These are phyloP conservation scores for Pseudeuparius sepicola DNA, from an alignment of 2,888 invertebrate genomes.

Conservation along the genomic window DNA sequence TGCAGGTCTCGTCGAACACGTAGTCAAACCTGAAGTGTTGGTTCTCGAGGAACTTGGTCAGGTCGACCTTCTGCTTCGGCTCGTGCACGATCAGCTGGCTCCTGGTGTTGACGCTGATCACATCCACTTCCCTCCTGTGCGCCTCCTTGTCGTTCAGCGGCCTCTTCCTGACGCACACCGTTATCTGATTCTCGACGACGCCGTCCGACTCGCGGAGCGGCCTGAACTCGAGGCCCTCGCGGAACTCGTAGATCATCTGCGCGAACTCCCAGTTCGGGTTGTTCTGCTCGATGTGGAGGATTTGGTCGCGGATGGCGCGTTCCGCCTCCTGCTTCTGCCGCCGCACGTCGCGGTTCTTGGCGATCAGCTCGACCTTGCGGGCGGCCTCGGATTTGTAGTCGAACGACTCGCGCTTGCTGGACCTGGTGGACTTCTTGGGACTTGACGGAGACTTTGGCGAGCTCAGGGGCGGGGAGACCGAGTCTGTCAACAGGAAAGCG, in stretches of 20 bases:
- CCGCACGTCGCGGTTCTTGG: slow-evolving; percentile 91
- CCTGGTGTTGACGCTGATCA: slow-evolving; percentile 90
- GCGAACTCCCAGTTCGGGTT: slow-evolving; percentile 97
- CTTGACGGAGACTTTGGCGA: slow-evolving; percentile 26
- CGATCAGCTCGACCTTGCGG: slow-evolving; percentile 88
- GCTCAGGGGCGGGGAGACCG: slow-evolving; percentile 24
- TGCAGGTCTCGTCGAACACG: slow-evolving; percentile 92
- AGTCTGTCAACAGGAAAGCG: slow-evolving; percentile 19
- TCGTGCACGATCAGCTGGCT: slow-evolving; percentile 81
- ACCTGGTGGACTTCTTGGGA: slow-evolving; percentile 21
- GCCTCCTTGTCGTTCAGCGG: slow-evolving; percentile 91
- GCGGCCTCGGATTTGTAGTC: slow-evolving; percentile 35
- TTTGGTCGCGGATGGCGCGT: slow-evolving; percentile 72
- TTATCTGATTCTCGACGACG: slow-evolving; percentile 86
- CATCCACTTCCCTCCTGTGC: slow-evolving; percentile 83
- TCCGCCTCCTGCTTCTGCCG: slow-evolving; percentile 84
- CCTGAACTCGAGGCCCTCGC: slow-evolving; percentile 32
- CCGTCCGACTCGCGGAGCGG: slow-evolving; percentile 66
- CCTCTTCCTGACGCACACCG: slow-evolving; percentile 90
- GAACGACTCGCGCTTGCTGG: slow-evolving; percentile 26
- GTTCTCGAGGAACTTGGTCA: slow-evolving; percentile 97
- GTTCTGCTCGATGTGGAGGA: slow-evolving; percentile 75
- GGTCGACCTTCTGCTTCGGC: slow-evolving; percentile 90
- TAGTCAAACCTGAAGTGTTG: slow-evolving; percentile 85
- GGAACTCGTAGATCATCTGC: slow-evolving; percentile 89